phyloP scores from a whole-genome alignment of 2,797 vertebrate genomes.

The Menidia menidia region DNA sequence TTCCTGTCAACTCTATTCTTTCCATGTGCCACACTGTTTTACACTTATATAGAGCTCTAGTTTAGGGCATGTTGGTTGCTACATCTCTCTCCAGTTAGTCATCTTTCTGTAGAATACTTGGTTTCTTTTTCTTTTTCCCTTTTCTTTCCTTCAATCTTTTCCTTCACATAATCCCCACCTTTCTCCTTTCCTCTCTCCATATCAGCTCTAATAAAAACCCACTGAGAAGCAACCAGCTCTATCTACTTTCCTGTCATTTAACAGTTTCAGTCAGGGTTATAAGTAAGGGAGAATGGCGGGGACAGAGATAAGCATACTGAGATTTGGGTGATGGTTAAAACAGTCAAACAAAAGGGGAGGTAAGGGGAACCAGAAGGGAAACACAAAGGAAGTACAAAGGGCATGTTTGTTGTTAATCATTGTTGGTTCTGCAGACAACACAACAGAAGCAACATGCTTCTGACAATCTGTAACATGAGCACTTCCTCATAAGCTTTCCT shows the following conservation, averaged over 20 bases:
- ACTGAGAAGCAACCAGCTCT: conserved; percentile 29
- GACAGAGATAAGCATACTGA: background rate
- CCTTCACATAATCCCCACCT: conserved; percentile 2
- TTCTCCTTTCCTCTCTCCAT: conserved; percentile 28
- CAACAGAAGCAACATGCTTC: conserved; percentile 10
- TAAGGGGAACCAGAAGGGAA: conserved; percentile 9
- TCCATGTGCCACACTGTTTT: too few relatives aligned
- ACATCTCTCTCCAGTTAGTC: background rate
- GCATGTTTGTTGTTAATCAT: conserved; percentile 38
- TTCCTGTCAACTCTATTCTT: too few relatives aligned
- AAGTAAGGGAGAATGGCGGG: background rate
- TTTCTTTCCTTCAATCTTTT: conserved; percentile 15
- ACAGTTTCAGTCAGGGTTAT: conserved; percentile 26
- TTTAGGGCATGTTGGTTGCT: background rate
- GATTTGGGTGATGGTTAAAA: background rate
- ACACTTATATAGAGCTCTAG: background rate
- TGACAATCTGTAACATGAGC: conserved; percentile 18
- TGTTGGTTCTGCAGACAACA: conserved; percentile 25
- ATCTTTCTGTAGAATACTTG: background rate
- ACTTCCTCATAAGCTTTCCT: conserved; percentile 45
- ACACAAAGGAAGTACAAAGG: conserved; percentile 18
- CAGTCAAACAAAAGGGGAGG: background rate
- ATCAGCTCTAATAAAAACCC: conserved; percentile 51
- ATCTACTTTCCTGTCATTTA: conserved; percentile 52
- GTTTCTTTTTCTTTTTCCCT: background rate